Base-by-base conservation (phyloP, 2,888 invertebrate species). In the Drosophila leonis region DNA sequence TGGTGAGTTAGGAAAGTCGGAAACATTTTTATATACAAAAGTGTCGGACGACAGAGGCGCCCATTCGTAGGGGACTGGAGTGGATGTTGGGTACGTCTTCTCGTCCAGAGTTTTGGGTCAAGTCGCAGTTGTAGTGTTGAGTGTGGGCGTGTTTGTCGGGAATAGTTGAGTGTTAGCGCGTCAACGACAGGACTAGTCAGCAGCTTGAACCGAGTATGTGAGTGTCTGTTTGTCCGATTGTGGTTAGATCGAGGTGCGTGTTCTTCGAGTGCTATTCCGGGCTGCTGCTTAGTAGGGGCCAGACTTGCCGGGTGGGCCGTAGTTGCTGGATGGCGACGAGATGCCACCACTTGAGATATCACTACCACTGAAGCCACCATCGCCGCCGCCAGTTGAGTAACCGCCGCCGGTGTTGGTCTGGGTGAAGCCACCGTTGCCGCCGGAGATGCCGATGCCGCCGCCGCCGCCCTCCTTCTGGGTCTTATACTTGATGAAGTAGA, bases 401-500 rank as follows among this genome's bases (percentile, higher is more conserved):
- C 81, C 84, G n/a, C 84, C 81, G 33, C 84, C 87, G 64, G 78
- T 62, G 54, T 49, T 49, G 18, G 49, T 49, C 31, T 49, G 49
- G 8, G 49, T 49, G 49, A 65, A 83, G 74, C 69, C 79, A 5
- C 90, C 84, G 51, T 72, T 91, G 75, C 74, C 49, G 31, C 49
- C 49, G 13, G n/a, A 80, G 62, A 65, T 60, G 29, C 90, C 49
- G 18, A 31, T 87, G 49, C 90, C 75, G 62, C 63, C 57, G 29
- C 90, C 49, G 18, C 49, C 87, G 49, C 90, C 75, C 10, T 93
- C 92, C 86, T 93, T 92, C 70, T 93, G 93, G 68, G 93, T 93
- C 94, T 95, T 93, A 91, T 93, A 93, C 67, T 93, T 93, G 90
- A 93, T 97, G 95, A 97, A 97, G 95, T 97, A 97, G 65, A 97